Conservation (phyloP, 2,888 invertebrate genomes). For the Lysandra bellargus region DNA sequence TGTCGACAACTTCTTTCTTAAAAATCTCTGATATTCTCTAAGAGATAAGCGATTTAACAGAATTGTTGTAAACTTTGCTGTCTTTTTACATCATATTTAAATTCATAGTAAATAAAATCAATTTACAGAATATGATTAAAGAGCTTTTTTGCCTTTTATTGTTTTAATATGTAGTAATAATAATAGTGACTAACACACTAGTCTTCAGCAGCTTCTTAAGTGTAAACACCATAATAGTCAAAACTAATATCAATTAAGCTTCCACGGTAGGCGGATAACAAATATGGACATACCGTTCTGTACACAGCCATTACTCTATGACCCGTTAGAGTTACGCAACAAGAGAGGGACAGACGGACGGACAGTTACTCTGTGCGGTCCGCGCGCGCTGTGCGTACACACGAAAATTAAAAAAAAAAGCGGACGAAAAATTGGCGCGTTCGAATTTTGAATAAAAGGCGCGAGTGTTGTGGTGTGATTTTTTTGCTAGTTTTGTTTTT, state of each 20-base stretch:
- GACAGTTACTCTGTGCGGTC: constrained; percentile 54
- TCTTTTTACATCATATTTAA: neutral
- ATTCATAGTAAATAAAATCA: neutral
- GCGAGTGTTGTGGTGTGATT: constrained; percentile 33
- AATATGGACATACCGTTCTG: constrained; percentile 50
- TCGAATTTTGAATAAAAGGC: constrained; percentile 39
- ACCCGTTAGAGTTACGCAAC: constrained; percentile 75
- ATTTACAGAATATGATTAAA: too few relatives aligned
- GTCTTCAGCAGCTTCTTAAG: neutral
- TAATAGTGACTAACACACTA: neutral
- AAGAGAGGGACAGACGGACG: constrained; percentile 62
- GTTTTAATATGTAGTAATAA: neutral
- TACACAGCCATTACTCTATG: constrained; percentile 70
- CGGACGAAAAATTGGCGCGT: constrained; percentile 46
- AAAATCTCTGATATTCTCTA: neutral
- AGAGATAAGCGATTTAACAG: neutral
- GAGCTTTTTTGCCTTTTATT: neutral
- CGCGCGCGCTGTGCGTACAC: constrained; percentile 55
- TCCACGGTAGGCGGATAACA: constrained; percentile 18
- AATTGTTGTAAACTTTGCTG: neutral
- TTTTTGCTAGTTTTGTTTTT: constrained; percentile 45
- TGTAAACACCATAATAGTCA: neutral
- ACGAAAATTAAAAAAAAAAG: constrained; percentile 50
- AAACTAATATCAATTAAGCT: constrained; percentile 19
- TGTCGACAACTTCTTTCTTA: neutral